Percentiles rank a stretch among this genome's conserved stretches.
These are phyloP conservation scores for Blastobasis adustella DNA, from an alignment of 2,888 invertebrate genomes.

Conservation along the genomic window DNA sequence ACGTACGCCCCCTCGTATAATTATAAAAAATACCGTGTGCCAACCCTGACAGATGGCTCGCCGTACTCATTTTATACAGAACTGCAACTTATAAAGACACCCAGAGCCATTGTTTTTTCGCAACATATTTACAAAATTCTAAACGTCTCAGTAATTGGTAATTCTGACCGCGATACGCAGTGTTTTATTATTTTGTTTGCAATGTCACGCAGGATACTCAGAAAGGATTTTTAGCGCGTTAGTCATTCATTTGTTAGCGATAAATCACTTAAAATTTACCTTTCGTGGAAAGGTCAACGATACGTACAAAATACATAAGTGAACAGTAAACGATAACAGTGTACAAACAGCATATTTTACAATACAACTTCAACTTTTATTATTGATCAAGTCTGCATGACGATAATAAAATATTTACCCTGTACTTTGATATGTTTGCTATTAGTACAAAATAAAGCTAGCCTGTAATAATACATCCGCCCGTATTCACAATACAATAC, in stretches of 20 bases:
- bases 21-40: slow-evolving; percentile 57
- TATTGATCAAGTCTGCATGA: too few relatives aligned
- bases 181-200: slow-evolving; percentile 58
- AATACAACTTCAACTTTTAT: too few relatives aligned
- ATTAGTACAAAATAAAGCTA: too few relatives aligned
- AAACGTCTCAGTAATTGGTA: slow-evolving; percentile 41
- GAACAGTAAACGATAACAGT: too few relatives aligned
- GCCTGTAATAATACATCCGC: too few relatives aligned
- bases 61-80: slow-evolving; percentile 41
- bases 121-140: slow-evolving; percentile 50
- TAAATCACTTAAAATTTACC: slow-evolving; percentile 22
- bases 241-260: slow-evolving; percentile 38
- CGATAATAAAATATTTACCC: too few relatives aligned
- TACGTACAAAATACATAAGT: slow-evolving; percentile 8
- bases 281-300: slow-evolving; percentile 22
- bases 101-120: slow-evolving; percentile 53
- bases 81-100: slow-evolving; percentile 54
- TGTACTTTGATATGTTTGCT: too few relatives aligned
- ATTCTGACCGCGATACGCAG: slow-evolving; percentile 43
- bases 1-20: slow-evolving; percentile 45
- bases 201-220: slow-evolving; percentile 57
- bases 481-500: too few relatives aligned
- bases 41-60: slow-evolving; percentile 52
- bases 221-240: slow-evolving; percentile 62
- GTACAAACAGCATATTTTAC: too few relatives aligned